A percentile compares a stretch with the other conserved stretches of the same genome.
phyloP scores from a whole-genome alignment of 1,140 invertebrate genomes.

The Mactra quadrangularis region DNA sequence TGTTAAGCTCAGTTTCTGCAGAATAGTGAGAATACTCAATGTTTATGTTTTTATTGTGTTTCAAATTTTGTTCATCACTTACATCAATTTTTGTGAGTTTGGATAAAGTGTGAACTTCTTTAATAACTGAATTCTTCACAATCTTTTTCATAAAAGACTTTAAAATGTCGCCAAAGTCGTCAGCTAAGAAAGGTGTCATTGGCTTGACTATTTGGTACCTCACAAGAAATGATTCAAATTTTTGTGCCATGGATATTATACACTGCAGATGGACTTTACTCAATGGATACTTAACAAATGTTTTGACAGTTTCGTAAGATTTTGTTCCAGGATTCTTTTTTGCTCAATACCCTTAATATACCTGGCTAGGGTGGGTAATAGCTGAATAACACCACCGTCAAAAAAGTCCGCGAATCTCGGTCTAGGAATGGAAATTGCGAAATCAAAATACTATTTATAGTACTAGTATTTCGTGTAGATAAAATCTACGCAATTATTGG shows the following conservation, averaged over 20 bases:
- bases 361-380: background rate
- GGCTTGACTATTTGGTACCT: conserved; percentile 60
- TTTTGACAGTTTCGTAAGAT: conserved; percentile 41
- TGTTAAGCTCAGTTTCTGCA: conserved; percentile 39
- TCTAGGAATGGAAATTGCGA: too few species aligned
- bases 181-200: conserved; percentile 56
- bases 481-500: too few species aligned
- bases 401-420: too few species aligned
- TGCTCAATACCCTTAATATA: conserved; percentile 58
- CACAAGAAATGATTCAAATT: conserved; percentile 45
- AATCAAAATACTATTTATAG: too few species aligned
- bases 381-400: conserved; percentile 22
- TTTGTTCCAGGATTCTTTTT: conserved; percentile 53
- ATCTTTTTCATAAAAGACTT: conserved; percentile 38
- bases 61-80: conserved; percentile 16
- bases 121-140: conserved; percentile 39
- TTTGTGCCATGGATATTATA: conserved; percentile 27
- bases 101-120: background rate
- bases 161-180: conserved; percentile 30
- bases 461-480: too few species aligned
- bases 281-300: conserved; percentile 17
- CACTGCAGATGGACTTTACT: conserved; percentile 17
- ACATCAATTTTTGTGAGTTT: conserved; percentile 33
- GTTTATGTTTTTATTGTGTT: conserved; percentile 35
- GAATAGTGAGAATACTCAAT: conserved; percentile 42